These are phyloP conservation scores for Leuciscus idus DNA, from an alignment of 2,113 vertebrate species.

Conservation along the genomic window DNA sequence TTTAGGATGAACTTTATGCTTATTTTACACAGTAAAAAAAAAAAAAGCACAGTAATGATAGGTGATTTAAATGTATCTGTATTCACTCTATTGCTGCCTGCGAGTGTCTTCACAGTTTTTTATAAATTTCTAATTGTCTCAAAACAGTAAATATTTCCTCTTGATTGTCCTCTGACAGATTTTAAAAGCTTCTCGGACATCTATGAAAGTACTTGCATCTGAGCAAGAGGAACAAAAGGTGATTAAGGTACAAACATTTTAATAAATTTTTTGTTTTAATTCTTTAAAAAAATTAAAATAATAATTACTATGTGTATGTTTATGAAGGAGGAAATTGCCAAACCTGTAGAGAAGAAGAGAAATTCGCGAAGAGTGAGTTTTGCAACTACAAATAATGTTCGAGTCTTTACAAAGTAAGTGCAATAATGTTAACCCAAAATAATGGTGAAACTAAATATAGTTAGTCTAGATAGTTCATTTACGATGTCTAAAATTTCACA, in stretches of 20 bases:
- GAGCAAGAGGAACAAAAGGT: slow-evolving; percentile 72
- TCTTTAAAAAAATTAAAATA: neutral
- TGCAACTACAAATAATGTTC: slow-evolving; percentile 73
- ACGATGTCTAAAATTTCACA: slow-evolving; percentile 54
- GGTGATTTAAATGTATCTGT: neutral
- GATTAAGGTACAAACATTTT: slow-evolving; percentile 1
- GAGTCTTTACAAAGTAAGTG: slow-evolving; percentile 74
- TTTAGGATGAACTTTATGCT: neutral
- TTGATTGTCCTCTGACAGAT: slow-evolving; percentile 66
- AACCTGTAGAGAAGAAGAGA: slow-evolving; percentile 70
- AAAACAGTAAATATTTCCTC: neutral
- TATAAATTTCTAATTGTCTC: neutral
- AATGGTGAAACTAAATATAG: neutral
- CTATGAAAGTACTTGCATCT: slow-evolving; percentile 57
- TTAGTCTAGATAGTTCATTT: neutral
- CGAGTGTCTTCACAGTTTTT: neutral
- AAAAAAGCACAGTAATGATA: neutral
- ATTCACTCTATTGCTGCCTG: neutral
- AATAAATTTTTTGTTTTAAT: neutral
- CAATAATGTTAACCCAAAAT: neutral
- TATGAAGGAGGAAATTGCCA: slow-evolving; percentile 68
- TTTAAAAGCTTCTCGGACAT: slow-evolving; percentile 74
- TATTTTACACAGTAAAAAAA: no score
- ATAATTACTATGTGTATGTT: neutral
- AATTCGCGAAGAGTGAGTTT: slow-evolving; percentile 80